Base-by-base conservation (phyloP, 2,888 invertebrate genomes). In the Ashinkailepas kermadecensis region DNA sequence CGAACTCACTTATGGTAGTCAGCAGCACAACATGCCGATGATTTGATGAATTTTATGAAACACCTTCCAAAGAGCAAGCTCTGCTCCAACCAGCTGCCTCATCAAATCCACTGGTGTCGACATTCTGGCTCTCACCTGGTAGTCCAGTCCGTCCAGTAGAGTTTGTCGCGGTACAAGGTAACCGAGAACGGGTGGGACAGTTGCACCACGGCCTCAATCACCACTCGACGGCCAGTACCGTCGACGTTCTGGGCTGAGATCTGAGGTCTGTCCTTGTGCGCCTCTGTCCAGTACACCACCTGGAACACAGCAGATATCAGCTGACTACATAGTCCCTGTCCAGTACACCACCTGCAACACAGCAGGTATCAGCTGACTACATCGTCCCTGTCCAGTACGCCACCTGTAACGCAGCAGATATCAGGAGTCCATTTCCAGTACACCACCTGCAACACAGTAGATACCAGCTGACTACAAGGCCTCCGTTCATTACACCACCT, bases 71-170 rank as follows among this genome's bases (percentile, higher is more conserved):
- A 39, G 39, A 39, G 39, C 39, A 39, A 39, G 4, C 39, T 39
- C 39, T 4, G 39, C 39, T 39, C 39, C 39, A 39, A 4, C 39
- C 39, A 39, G 39, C 39, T 39, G 39, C 39, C 39, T 39, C 39
- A 39, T 4, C 39, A 39, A 39, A 39, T 4, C 39, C 39, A 1
- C 39, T 39, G 39, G 39, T 39, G 39, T 39, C 4, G 39, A 65
- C 10, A n/a, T 7, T 3, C 62, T 21, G 62, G 18, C 2, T 8
- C 67, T 67, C 9, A 97, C 81, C 97, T 90, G 9, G 97, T 87
- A 86, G 96, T 96, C 82, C 97, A 89, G 88, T 97, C 97, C 0
- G 97, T 97, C 97, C 97, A 98, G 88, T 96, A 98, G 81, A 98
- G 96, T 86, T 94, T 95, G 86, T 95, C 92, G 54, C 94, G 90